Base-by-base conservation (phyloP, 92 coral and sea anemone genomes). In the Paragorgia papillata region DNA sequence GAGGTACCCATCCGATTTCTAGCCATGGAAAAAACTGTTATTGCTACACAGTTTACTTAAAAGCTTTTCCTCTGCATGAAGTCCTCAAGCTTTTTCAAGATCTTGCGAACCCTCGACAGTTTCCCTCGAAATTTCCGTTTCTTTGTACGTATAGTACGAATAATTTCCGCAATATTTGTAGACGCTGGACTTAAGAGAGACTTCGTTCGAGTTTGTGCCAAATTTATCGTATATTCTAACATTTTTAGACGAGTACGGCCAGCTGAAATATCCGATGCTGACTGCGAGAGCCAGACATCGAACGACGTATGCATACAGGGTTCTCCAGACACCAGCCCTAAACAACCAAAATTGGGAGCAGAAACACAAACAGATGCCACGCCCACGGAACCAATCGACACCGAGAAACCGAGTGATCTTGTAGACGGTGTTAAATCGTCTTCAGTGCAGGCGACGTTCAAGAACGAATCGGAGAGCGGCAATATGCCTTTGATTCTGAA, bases 401-500 rank as follows among this genome's bases (percentile, higher is more conserved):
- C 53, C 2, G 14, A 46, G n/a, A n/a, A 7, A n/a, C 9, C 53
- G 15, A 6, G 2, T n/a, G 10, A 37, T 37, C 4, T 10, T 10
- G 43, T 37, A 37, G 10, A 46, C n/a, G 2, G 53, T 15, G 53
- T 37, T 37, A 10, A 4, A 37, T 6, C 7, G n/a, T 15, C 53
- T 9, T n/a, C 2, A 6, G 7, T 15, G 53, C 2, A 46, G 53
- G 9, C 53, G 2, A 46, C 17, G 14, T 30, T 53, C 43, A 35
- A 32, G 43, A 53, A 71, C 37, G 78, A 71, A 18, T 1, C 12
- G 2, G 48, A 32, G 54, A 27, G 18, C 24, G 64, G 26, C 13
- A 37, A 55, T 19, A 53, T 71, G 78, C 78, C 78, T 34, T 44
- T 53, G 78, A 71, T 71, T 22, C 64, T 71, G 57, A 26, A 71